Conservation (phyloP, 2,113 vertebrate genomes). For the Tautogolabrus adspersus region DNA sequence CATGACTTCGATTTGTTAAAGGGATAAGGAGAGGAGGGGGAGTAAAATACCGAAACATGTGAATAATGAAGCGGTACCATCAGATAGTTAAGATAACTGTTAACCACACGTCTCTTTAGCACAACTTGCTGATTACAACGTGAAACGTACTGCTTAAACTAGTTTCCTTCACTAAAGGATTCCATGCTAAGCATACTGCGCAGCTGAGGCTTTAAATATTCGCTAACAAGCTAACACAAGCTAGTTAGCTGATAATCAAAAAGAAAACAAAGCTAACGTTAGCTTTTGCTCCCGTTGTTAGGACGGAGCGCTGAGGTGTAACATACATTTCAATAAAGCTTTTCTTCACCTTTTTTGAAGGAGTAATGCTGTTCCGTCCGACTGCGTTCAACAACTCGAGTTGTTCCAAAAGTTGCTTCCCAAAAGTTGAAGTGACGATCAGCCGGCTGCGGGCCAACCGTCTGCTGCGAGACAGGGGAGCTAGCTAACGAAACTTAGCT, state of each 20-base stretch:
- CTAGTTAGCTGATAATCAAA: slow-evolving; percentile 60
- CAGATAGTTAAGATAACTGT: not conserved
- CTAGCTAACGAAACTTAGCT: slow-evolving; percentile 63
- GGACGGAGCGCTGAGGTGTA: not conserved
- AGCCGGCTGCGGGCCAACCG: slow-evolving; percentile 62
- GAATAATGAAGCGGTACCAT: slow-evolving; percentile 27
- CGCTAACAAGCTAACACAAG: slow-evolving; percentile 65
- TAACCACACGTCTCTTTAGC: not conserved
- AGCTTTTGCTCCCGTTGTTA: slow-evolving; percentile 33
- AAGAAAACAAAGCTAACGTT: slow-evolving; percentile 79
- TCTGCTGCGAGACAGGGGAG: slow-evolving; percentile 37
- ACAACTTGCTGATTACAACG: not conserved
- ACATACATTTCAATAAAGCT: slow-evolving; percentile 2
- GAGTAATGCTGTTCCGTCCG: not conserved
- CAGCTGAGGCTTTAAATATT: slow-evolving; percentile 57
- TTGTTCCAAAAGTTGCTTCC: slow-evolving; percentile 60
- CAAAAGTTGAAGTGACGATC: slow-evolving; percentile 68
- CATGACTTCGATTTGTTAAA: slow-evolving; percentile 82
- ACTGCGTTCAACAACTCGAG: slow-evolving; percentile 24
- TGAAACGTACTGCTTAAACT: not conserved
- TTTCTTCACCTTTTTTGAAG: slow-evolving; percentile 53
- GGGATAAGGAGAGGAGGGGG: not conserved
- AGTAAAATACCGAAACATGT: slow-evolving; percentile 34
- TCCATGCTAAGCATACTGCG: slow-evolving; percentile 46
- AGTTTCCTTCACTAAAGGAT: not conserved